Evolutionary conservation across 2,113 vertebrate species (phyloP).

Genomic region (Hoplias malabaricus): DNA sequence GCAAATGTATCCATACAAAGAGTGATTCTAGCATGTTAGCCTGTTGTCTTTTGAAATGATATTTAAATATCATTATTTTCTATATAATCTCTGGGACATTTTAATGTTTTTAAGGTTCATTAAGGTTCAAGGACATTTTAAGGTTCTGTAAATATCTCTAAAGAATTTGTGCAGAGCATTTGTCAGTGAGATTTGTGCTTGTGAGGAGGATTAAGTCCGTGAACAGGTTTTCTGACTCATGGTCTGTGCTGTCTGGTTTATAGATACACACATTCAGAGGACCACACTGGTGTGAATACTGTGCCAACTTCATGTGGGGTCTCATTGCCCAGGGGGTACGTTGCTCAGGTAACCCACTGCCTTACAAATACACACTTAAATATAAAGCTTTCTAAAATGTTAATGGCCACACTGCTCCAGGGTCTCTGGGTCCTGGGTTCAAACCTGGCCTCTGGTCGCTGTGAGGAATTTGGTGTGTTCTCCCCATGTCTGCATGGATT

Average conservation of each 20-base stretch:
- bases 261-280: conserved; percentile 95
- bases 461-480: too few species aligned
- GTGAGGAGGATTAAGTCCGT: neutral
- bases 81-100: neutral
- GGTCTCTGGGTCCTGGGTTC: too few species aligned
- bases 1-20: too few species aligned
- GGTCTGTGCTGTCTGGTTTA: conserved; percentile 49
- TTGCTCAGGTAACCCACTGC: conserved; percentile 85
- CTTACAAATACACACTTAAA: neutral
- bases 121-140: too few species aligned
- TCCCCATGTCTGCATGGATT: too few species aligned
- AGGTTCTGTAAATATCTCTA: neutral
- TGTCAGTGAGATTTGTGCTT: conserved; percentile 27
- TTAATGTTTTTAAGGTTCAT: neutral
- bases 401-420: too few species aligned
- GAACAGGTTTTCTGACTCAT: neutral
- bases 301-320: conserved; percentile 99
- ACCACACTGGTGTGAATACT: conserved; percentile 98
- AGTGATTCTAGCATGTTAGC: too few species aligned
- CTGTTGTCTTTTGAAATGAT: too few species aligned
- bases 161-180: conserved; percentile 20
- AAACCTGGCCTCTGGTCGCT: too few species aligned
- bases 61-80: too few species aligned
- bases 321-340: conserved; percentile 97
- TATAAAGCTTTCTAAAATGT: too few species aligned